Percentiles rank a stretch among this genome's conserved stretches.
phyloP scores from a whole-genome alignment of 2,113 vertebrate species.

The Bubo bubo region DNA sequence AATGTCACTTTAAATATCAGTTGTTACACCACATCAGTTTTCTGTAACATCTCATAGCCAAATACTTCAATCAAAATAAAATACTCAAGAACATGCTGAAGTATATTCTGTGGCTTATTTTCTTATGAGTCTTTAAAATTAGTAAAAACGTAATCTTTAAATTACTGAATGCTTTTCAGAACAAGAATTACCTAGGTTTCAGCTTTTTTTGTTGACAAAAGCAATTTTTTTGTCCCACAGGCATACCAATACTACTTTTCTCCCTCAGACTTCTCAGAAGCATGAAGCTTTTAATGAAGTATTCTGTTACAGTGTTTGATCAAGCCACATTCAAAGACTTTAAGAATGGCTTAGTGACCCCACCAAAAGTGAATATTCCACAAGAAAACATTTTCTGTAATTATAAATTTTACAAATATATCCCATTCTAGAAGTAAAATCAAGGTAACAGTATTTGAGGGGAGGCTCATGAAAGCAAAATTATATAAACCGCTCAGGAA shows the following conservation, averaged over 20 bases:
- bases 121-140: neutral
- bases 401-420: neutral
- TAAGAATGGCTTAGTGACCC: neutral
- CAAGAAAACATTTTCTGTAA: neutral
- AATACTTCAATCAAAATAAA: neutral
- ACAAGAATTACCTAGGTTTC: neutral
- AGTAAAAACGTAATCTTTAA: neutral
- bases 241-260: neutral
- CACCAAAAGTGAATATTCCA: neutral
- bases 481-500: neutral
- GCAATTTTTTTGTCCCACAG: neutral
- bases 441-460: neutral
- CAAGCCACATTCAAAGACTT: neutral
- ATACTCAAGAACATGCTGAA: neutral
- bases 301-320: neutral
- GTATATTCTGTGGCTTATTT: neutral
- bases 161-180: neutral
- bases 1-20: neutral
- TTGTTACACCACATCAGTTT: accelerated
- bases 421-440: neutral
- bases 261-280: neutral
- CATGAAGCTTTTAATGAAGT: neutral
- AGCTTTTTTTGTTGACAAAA: neutral
- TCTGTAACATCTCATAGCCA: neutral
- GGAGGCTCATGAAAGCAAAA: neutral